A percentile compares a stretch with the other conserved stretches of the same genome.
Conservation (phyloP, 2,797 vertebrate genomes). For the Podargus strigoides region DNA sequence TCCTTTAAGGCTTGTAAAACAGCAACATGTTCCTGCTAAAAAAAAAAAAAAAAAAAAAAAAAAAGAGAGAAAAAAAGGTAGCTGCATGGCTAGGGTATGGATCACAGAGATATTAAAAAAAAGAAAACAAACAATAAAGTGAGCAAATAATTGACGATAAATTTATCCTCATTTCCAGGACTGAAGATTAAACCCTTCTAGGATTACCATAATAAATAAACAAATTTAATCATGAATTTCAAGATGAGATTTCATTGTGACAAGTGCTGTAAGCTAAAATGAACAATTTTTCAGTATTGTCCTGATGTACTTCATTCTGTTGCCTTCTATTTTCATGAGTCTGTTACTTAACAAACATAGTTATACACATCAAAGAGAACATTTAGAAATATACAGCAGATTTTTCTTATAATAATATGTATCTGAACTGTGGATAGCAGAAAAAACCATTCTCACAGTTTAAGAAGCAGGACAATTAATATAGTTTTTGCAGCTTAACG, state of each 20-base stretch:
- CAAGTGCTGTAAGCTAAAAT: slow-evolving; percentile 30
- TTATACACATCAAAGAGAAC: background rate
- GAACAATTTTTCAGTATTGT: slow-evolving; percentile 37
- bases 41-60: background rate
- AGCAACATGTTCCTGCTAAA: slow-evolving; percentile 8
- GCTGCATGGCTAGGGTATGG: background rate
- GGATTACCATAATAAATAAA: slow-evolving; percentile 3
- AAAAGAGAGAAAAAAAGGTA: background rate
- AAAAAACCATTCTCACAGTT: background rate
- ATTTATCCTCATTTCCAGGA: background rate
- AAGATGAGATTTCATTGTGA: background rate
- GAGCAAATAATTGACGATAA: background rate
- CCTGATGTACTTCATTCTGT: slow-evolving; percentile 36
- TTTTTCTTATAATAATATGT: background rate
- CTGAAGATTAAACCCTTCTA: background rate
- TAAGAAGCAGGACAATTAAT: background rate
- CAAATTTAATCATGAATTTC: background rate
- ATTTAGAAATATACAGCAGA: background rate
- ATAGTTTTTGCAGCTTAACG: background rate
- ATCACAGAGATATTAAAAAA: background rate
- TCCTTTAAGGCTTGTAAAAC: slow-evolving; percentile 16
- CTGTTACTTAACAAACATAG: slow-evolving; percentile 55
- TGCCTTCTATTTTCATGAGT: slow-evolving; percentile 37
- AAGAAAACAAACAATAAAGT: background rate
- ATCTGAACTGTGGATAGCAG: background rate